phyloP scores from a whole-genome alignment of 2,888 invertebrate genomes.

The Acrobasis consociella region DNA sequence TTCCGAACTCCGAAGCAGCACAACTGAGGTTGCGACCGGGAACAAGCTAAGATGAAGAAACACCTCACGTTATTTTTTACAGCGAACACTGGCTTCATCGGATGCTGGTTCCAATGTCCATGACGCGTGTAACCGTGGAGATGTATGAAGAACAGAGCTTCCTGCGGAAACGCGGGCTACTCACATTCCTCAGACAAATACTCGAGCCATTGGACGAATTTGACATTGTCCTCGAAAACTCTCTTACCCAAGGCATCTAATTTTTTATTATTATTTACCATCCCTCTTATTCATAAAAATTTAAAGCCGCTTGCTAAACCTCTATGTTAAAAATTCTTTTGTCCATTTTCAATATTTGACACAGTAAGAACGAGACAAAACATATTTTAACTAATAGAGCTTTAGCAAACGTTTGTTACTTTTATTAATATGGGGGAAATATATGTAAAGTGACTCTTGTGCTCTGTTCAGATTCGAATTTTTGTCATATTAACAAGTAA shows the following conservation, averaged over 20 bases:
- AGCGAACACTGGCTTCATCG: slow-evolving; percentile 95
- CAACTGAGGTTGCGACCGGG: too few species aligned
- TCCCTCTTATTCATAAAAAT: too few species aligned
- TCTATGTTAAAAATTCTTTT: too few species aligned
- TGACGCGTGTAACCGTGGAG: slow-evolving; percentile 93
- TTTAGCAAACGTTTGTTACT: too few species aligned
- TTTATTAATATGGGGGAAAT: too few species aligned
- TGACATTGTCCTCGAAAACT: slow-evolving; percentile 93
- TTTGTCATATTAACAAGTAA: neutral
- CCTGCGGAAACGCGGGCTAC: slow-evolving; percentile 91
- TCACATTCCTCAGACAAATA: slow-evolving; percentile 95
- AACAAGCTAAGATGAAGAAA: too few species aligned
- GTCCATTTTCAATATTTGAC: too few species aligned
- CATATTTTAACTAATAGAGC: too few species aligned
- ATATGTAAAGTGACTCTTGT: neutral
- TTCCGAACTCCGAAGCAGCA: too few species aligned
- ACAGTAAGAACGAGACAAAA: too few species aligned
- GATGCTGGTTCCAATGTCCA: slow-evolving; percentile 95
- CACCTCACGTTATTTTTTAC: slow-evolving; percentile 41
- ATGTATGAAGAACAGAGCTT: slow-evolving; percentile 99
- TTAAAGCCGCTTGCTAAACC: too few species aligned
- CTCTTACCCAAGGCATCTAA: slow-evolving; percentile 86
- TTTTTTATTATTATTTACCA: slow-evolving; percentile 14
- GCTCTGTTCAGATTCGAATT: slow-evolving; percentile 20
- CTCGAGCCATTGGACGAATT: slow-evolving; percentile 95